Conservation (phyloP, 2,113 vertebrate genomes). For the Austrofundulus limnaeus region DNA sequence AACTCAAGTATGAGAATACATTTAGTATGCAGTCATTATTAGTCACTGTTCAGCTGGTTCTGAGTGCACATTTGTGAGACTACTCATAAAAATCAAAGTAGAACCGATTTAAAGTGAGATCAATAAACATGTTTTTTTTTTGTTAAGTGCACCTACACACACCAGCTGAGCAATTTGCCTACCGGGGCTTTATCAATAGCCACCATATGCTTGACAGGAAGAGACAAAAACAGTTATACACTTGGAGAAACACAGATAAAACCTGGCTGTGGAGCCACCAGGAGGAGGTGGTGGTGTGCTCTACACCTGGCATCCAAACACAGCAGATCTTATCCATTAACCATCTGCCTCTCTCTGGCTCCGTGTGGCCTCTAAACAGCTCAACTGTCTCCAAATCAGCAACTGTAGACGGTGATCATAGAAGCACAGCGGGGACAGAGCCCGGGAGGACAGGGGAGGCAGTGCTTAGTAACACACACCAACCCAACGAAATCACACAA, state of each 20-base stretch:
- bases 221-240: slow-evolving; percentile 17
- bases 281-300: slow-evolving; percentile 58
- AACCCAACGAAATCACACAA: background rate
- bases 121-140: slow-evolving; percentile 15
- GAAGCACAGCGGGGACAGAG: slow-evolving; percentile 3
- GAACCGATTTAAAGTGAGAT: slow-evolving; percentile 34
- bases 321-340: slow-evolving; percentile 60
- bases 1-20: no score
- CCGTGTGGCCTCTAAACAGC: slow-evolving; percentile 29
- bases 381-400: slow-evolving; percentile 25
- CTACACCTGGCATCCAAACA: slow-evolving; percentile 66
- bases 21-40: background rate
- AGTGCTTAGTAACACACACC: background rate
- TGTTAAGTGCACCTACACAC: slow-evolving; percentile 13
- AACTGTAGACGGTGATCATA: slow-evolving; percentile 11
- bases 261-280: slow-evolving; percentile 31
- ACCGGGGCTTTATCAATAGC: slow-evolving; percentile 63
- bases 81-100: background rate
- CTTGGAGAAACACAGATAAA: slow-evolving; percentile 25
- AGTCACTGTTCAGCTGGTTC: slow-evolving; percentile 25
- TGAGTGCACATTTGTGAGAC: background rate
- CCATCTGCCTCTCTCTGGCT: slow-evolving; percentile 65
- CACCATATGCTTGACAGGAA: slow-evolving; percentile 68
- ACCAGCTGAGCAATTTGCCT: slow-evolving; percentile 30
- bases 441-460: background rate